Conservation (phyloP, 2,113 vertebrate genomes). For the Dasyurus viverrinus region DNA sequence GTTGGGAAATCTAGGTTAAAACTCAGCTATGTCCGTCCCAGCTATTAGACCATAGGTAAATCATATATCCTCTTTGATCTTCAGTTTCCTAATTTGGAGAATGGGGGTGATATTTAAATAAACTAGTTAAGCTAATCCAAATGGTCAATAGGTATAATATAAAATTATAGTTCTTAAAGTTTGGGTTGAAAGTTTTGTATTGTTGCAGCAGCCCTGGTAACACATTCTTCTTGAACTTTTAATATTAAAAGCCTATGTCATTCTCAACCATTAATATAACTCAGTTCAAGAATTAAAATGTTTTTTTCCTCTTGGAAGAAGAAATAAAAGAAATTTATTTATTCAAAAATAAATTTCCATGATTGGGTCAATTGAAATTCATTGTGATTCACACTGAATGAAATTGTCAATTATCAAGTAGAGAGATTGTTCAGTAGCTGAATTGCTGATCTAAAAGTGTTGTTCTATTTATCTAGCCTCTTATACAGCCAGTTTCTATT, state of each 20-base stretch:
- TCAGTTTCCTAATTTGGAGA: not conserved
- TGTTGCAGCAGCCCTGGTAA: conserved; percentile 13
- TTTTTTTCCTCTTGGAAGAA: not conserved
- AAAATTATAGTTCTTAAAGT: not conserved
- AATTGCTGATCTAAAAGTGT: not conserved
- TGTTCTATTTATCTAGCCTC: not conserved
- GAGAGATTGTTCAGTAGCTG: not conserved
- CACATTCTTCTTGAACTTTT: conserved; percentile 17
- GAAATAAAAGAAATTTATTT: too few relatives aligned
- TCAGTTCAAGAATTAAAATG: not conserved
- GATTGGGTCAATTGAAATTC: not conserved
- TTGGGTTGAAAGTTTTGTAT: conserved; percentile 19
- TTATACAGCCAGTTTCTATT: not conserved
- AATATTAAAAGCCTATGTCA: conserved; percentile 5
- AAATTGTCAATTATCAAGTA: not conserved
- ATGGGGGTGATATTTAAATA: not conserved
- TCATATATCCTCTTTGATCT: not conserved
- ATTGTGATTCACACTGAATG: not conserved
- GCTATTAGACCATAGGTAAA: not conserved
- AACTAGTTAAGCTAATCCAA: not conserved
- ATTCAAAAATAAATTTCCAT: not conserved
- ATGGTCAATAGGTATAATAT: not conserved
- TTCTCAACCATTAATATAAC: not conserved
- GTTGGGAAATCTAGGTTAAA: too few relatives aligned
- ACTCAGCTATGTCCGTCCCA: not conserved